Evolutionary conservation across 2,888 invertebrate species (phyloP).

Genomic region (Eupithecia tripunctaria): DNA sequence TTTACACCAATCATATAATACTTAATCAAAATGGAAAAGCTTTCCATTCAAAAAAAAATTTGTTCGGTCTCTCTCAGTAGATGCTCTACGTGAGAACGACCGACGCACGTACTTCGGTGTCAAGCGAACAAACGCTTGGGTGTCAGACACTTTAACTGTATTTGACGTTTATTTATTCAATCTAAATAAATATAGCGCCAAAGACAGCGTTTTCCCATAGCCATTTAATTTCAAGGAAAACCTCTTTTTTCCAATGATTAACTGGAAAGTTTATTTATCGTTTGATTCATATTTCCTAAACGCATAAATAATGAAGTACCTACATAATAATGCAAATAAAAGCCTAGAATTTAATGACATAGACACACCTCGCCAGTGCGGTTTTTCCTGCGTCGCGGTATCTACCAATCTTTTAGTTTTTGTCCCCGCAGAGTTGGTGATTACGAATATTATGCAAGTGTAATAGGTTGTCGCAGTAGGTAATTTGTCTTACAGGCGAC

Average conservation of each 20-base stretch:
- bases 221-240: conserved; percentile 21
- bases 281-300: conserved; percentile 32
- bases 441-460: conserved; percentile 43
- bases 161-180: conserved; percentile 45
- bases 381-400: conserved; percentile 22
- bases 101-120: conserved; percentile 40
- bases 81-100: conserved; percentile 41
- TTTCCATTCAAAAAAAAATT: conserved; percentile 33
- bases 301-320: not conserved
- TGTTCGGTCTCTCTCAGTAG: conserved; percentile 23
- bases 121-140: conserved; percentile 33
- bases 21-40: conserved; percentile 30
- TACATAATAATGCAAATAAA: not conserved
- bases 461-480: conserved; percentile 40
- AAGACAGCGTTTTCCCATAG: conserved; percentile 17
- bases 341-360: not conserved
- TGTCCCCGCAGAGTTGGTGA: conserved; percentile 23
- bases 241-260: conserved; percentile 19
- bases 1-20: conserved; percentile 21
- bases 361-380: conserved; percentile 17
- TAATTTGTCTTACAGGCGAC: conserved; percentile 43
- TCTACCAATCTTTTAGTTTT: conserved; percentile 13
- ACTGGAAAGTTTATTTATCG: conserved; percentile 11
- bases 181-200: conserved; percentile 39
- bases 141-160: conserved; percentile 47